These are phyloP conservation scores for Cheirogaleus medius DNA, from an alignment of 2,113 vertebrate species.

Conservation along the genomic window DNA sequence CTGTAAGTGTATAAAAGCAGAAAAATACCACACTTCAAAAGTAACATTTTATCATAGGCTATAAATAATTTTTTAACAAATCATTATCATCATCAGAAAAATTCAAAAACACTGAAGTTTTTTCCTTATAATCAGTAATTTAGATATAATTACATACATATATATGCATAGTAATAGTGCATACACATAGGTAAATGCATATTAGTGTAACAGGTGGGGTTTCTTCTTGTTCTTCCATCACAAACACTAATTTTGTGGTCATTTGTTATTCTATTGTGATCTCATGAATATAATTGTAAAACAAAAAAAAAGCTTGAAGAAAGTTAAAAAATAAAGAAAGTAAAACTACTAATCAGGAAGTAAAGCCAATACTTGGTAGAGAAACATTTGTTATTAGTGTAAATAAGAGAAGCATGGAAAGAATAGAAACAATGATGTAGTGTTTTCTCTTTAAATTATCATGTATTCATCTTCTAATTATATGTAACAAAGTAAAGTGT, in stretches of 20 bases:
- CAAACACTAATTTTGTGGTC: background rate
- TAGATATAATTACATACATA: background rate
- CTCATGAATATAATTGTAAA: background rate
- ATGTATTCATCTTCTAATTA: background rate
- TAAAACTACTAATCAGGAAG: background rate
- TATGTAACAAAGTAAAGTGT: background rate
- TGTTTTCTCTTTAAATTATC: background rate
- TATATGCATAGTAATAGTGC: background rate
- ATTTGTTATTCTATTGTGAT: background rate
- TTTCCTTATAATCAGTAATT: slow-evolving; percentile 61
- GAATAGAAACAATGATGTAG: background rate
- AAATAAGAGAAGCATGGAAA: background rate
- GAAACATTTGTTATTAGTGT: background rate
- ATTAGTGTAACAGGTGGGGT: background rate
- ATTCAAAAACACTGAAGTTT: background rate
- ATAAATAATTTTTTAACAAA: slow-evolving; percentile 19
- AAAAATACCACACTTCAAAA: slow-evolving; percentile 42
- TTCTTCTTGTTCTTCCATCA: background rate
- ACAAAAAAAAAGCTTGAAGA: background rate
- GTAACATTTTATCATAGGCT: slow-evolving; percentile 37
- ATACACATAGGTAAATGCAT: background rate
- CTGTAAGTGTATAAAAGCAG: background rate
- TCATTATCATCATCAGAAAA: slow-evolving; percentile 45
- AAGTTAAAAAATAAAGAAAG: background rate
- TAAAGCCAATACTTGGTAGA: background rate